Conservation (phyloP, 2,888 invertebrate species). For the Synergus gifuensis region DNA sequence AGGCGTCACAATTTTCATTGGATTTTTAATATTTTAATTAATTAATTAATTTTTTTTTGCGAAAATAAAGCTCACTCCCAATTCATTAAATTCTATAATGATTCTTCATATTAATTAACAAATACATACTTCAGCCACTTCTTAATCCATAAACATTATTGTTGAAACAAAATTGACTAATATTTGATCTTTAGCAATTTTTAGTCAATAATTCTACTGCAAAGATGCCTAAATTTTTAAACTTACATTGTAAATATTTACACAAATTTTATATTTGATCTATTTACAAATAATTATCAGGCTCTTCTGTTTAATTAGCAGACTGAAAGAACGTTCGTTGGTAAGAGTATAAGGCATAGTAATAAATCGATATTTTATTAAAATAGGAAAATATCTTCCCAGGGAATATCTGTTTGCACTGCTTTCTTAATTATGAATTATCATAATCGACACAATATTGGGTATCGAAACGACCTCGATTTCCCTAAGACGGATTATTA, state of each 20-base stretch:
- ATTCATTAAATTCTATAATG: too few relatives aligned
- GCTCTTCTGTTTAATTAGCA: conserved; percentile 28
- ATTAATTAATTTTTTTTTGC: too few relatives aligned
- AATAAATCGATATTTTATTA: background rate
- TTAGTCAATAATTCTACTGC: too few relatives aligned
- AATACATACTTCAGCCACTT: too few relatives aligned
- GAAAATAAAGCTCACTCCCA: too few relatives aligned
- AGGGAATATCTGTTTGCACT: conserved; percentile 3
- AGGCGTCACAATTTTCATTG: background rate
- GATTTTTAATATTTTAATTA: too few relatives aligned
- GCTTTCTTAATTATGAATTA: conserved; percentile 17
- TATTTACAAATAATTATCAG: conserved; percentile 40
- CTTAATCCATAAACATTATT: too few relatives aligned
- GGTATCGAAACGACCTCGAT: conserved; percentile 40
- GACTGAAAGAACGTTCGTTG: background rate
- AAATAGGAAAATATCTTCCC: conserved; percentile 21
- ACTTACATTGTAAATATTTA: background rate
- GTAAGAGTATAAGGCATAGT: background rate
- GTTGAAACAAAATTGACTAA: too few relatives aligned
- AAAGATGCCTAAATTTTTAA: too few relatives aligned
- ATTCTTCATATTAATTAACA: too few relatives aligned
- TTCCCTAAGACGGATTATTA: conserved; percentile 16
- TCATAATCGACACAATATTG: conserved; percentile 23
- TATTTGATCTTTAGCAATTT: too few relatives aligned
- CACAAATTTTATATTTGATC: background rate